Evolutionary conservation across 2,113 vertebrate species (phyloP).

Genomic region (Terrapene triunguis): DNA sequence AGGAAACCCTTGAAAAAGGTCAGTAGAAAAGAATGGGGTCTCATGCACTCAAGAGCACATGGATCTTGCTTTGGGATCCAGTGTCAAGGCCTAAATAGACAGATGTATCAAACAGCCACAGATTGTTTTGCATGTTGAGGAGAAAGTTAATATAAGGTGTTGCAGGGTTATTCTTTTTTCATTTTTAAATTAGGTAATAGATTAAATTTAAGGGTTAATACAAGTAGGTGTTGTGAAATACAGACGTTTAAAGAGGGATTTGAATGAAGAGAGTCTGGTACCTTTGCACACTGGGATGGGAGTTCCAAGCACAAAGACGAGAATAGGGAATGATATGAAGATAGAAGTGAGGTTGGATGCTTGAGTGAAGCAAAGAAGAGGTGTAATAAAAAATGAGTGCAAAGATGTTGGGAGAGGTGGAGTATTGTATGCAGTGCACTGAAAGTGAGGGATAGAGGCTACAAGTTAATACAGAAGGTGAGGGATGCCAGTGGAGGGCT

Average conservation of each 20-base stretch:
- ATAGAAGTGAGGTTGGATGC: neutral
- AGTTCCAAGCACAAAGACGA: neutral
- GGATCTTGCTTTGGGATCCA: neutral
- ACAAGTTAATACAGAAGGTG: neutral
- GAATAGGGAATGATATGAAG: fast-evolving
- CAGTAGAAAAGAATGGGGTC: neutral
- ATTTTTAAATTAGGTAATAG: neutral
- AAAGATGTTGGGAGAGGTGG: neutral
- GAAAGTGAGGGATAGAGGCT: neutral
- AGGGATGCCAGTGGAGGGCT: neutral
- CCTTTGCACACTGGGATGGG: neutral
- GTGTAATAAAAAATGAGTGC: neutral
- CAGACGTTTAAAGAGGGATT: neutral
- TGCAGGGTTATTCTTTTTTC: neutral
- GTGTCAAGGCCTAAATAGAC: neutral
- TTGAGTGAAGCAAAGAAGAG: neutral
- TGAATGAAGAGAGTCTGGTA: neutral
- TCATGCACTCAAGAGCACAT: neutral
- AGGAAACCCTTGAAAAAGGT: neutral
- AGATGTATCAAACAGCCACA: neutral
- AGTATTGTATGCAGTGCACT: neutral
- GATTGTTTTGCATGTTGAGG: neutral
- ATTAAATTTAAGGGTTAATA: neutral
- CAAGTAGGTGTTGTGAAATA: neutral
- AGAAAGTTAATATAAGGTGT: neutral